Evolutionary conservation across 2,113 vertebrate genomes (phyloP).

Genomic region (Elanus axillaris): DNA sequence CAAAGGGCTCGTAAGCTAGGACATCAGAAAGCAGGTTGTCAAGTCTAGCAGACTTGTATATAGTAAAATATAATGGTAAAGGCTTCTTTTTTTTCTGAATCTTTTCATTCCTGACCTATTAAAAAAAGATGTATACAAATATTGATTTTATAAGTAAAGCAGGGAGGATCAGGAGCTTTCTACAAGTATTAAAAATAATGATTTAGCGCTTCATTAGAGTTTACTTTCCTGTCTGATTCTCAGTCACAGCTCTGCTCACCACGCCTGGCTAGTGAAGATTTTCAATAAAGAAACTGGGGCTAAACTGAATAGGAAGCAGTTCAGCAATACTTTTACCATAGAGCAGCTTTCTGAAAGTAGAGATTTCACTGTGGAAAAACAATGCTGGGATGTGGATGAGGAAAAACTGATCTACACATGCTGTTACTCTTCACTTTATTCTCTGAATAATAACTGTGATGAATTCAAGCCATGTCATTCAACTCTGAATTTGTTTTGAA

Average conservation of each 20-base stretch:
- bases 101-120: neutral
- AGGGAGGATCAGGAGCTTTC: neutral
- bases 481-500: neutral
- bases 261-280: neutral
- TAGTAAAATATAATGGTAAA: neutral
- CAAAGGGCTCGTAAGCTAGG: neutral
- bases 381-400: neutral
- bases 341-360: neutral
- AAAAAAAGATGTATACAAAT: neutral
- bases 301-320: neutral
- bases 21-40: neutral
- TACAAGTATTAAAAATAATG: neutral
- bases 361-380: neutral
- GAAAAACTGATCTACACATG: neutral
- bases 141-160: neutral
- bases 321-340: neutral
- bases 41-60: neutral
- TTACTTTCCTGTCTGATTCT: neutral
- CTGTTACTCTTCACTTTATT: neutral
- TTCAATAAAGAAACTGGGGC: neutral
- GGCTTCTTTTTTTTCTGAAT: neutral
- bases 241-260: neutral
- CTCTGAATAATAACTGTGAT: neutral
- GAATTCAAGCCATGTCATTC: neutral
- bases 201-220: neutral